Percentiles rank a stretch among this genome's conserved stretches.
phyloP scores from a whole-genome alignment of 2,888 invertebrate genomes.

The Reticulitermes lucifugus region DNA sequence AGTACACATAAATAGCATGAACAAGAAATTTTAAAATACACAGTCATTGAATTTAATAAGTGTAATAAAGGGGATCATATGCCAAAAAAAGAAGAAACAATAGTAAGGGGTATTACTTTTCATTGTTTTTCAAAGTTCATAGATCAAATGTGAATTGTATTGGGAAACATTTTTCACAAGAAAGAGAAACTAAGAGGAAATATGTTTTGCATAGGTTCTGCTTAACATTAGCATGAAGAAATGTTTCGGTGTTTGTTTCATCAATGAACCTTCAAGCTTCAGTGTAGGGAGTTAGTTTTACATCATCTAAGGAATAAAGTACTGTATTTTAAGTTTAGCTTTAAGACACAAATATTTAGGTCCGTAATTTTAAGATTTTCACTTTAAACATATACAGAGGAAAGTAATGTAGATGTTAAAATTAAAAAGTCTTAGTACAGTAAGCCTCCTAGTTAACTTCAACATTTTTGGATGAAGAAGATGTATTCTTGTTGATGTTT shows the following conservation, averaged over 20 bases:
- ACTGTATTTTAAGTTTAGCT: conserved; percentile 52
- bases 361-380: conserved; percentile 53
- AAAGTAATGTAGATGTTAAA: conserved; percentile 46
- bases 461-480: conserved; percentile 37
- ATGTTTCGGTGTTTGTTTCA: conserved; percentile 23
- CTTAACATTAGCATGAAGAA: conserved; percentile 12
- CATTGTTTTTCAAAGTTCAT: conserved; percentile 18
- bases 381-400: conserved; percentile 47
- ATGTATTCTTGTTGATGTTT: conserved; percentile 27
- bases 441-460: conserved; percentile 45
- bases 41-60: conserved; percentile 37
- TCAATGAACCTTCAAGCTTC: conserved; percentile 19
- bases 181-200: conserved; percentile 14
- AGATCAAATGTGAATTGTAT: background rate
- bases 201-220: conserved; percentile 42
- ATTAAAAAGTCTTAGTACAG: conserved; percentile 46
- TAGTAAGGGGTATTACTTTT: conserved; percentile 46
- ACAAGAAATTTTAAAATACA: conserved; percentile 33
- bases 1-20: conserved; percentile 25
- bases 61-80: conserved; percentile 41
- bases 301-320: conserved; percentile 38
- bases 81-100: conserved; percentile 42
- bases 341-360: conserved; percentile 50
- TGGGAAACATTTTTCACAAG: conserved; percentile 36
- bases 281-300: conserved; percentile 45